phyloP scores from a whole-genome alignment of 2,797 vertebrate genomes.

The Sitta carolinensis region DNA sequence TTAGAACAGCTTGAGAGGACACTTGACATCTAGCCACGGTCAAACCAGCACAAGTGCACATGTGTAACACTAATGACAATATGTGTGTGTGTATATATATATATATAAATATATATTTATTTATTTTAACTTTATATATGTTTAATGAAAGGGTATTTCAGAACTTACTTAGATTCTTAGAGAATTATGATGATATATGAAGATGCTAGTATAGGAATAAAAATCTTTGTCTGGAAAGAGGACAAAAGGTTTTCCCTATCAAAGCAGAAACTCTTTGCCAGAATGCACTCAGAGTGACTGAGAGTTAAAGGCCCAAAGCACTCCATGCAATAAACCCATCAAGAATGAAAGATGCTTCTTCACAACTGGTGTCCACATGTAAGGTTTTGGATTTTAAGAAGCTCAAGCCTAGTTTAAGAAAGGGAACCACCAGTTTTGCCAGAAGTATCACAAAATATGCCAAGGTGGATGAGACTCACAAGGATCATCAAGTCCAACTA shows the following conservation, averaged over 20 bases:
- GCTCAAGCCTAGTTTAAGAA: not conserved
- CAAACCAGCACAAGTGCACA: not conserved
- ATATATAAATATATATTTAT: not conserved
- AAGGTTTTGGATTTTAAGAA: not conserved
- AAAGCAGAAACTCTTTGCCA: not conserved
- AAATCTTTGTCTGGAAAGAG: not conserved
- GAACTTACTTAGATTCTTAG: not conserved
- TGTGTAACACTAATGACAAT: not conserved
- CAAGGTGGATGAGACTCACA: not conserved
- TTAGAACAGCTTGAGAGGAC: fast-evolving
- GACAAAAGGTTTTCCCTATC: not conserved
- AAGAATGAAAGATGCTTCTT: not conserved
- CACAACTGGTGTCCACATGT: not conserved
- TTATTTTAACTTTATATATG: not conserved
- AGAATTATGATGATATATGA: not conserved
- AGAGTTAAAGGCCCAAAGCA: not conserved
- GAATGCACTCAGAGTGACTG: not conserved
- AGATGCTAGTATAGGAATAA: not conserved
- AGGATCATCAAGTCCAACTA: not conserved
- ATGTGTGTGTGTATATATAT: no score
- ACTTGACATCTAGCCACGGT: not conserved
- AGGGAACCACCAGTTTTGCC: not conserved
- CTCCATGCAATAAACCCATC: not conserved
- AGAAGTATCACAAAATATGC: not conserved
- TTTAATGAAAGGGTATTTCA: not conserved